Evolutionary conservation across 2,888 invertebrate genomes (phyloP).

Genomic region (Stenodema calcarata): DNA sequence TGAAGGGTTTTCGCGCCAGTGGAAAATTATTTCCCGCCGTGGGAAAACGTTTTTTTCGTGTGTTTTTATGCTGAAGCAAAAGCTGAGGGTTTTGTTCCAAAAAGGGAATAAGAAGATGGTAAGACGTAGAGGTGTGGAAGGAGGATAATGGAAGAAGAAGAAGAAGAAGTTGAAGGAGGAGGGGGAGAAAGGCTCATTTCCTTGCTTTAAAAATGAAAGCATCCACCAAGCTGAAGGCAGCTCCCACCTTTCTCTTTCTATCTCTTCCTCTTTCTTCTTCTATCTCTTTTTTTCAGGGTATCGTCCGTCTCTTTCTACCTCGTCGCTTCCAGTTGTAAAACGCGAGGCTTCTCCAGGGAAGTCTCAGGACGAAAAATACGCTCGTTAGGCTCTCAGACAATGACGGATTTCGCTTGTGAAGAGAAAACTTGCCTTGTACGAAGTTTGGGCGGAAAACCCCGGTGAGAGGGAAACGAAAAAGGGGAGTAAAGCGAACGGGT

Average conservation of each 20-base stretch:
- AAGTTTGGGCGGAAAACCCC: not conserved
- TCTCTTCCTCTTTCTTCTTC: not conserved
- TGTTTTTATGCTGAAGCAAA: not conserved
- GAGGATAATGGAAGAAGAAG: not conserved
- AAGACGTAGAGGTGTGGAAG: not conserved
- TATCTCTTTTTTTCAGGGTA: constrained; percentile 9
- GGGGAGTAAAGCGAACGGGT: not conserved
- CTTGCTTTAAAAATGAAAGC: constrained; percentile 48
- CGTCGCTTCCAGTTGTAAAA: not conserved
- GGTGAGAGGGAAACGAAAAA: not conserved
- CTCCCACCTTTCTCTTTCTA: not conserved
- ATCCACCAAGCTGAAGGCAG: not conserved
- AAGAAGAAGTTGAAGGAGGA: too few relatives aligned
- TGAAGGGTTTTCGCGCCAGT: not conserved
- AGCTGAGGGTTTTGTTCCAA: constrained; percentile 21
- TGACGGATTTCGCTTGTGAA: constrained; percentile 47
- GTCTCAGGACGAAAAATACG: constrained; percentile 48
- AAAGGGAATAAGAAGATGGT: not conserved
- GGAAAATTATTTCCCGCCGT: not conserved
- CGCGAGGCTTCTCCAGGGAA: constrained; percentile 13
- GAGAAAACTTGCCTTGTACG: not conserved
- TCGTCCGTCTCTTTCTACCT: constrained; percentile 8
- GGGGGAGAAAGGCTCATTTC: constrained; percentile 35
- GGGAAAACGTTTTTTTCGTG: constrained; percentile 17
- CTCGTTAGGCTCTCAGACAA: constrained; percentile 50